These are phyloP conservation scores for Danio choprae DNA, from an alignment of 2,797 vertebrate species.

Conservation along the genomic window DNA sequence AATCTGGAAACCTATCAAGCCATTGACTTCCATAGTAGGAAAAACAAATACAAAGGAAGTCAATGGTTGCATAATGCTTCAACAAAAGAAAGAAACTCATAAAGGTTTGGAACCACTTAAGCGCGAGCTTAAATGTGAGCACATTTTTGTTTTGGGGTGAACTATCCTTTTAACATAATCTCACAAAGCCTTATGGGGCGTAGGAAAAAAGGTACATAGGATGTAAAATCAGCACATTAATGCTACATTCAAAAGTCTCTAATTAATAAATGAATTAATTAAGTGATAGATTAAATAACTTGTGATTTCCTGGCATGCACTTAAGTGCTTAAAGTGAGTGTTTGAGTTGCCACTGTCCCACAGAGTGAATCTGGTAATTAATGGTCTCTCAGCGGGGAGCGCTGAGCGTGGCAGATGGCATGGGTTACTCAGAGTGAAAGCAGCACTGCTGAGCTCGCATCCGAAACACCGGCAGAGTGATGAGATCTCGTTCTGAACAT, in stretches of 20 bases:
- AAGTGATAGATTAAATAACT: conserved; percentile 60
- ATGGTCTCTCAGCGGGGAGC: conserved; percentile 64
- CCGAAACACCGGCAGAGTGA: conserved; percentile 47
- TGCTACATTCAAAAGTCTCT: conserved; percentile 32
- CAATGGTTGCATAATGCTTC: too few species aligned
- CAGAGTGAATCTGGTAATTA: conserved; percentile 67
- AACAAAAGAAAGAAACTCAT: too few species aligned
- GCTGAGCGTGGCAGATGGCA: conserved; percentile 65
- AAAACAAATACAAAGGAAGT: too few species aligned
- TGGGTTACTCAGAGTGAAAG: conserved; percentile 64
- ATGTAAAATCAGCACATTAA: conserved; percentile 24
- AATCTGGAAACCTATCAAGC: too few species aligned
- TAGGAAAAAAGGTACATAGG: too few species aligned
- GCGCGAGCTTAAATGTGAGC: too few species aligned
- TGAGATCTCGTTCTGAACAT: conserved; percentile 51
- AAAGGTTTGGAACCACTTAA: too few species aligned
- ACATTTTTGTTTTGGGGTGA: too few species aligned
- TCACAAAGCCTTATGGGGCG: too few species aligned
- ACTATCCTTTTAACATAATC: too few species aligned
- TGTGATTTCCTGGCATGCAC: conserved; percentile 61
- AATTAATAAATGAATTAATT: conserved; percentile 59
- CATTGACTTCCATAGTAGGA: too few species aligned
- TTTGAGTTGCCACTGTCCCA: conserved; percentile 64
- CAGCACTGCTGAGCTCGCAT: conserved; percentile 57
- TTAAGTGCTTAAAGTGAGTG: conserved; percentile 66